Base-by-base conservation (phyloP, 2,888 invertebrate species). In the Eilema sororculum region DNA sequence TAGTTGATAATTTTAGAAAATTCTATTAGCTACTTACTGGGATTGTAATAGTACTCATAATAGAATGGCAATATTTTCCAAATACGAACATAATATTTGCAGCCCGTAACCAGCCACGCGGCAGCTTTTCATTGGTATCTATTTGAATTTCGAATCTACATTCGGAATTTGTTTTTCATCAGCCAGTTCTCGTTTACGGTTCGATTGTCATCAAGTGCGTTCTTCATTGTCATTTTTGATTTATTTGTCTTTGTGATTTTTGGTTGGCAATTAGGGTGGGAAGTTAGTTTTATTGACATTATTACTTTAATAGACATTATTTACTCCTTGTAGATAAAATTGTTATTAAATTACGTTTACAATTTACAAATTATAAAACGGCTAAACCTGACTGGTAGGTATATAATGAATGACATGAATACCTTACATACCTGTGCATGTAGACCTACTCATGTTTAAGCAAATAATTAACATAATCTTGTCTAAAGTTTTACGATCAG, bases 121-220 rank as follows among this genome's bases (percentile, higher is more conserved):
- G 86, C 92, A 84, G 86, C 88, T 87, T 91, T 93, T 93, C 93
- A 92, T 91, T 90, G 92, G 93, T 94, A 93, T 94, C 94, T 94
- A 89, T 94, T 94, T 93, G 93, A 93, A 90, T 93, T 93, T 83
- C 86, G 91, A 92, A 93, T 92, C 89, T 89, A 88, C 22, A 90
- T 88, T 85, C 81, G 82, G 90, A 93, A 94, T 94, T 93, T 94
- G 94, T 94, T 94, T 94, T 93, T 93, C 93, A 94, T 95, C 93
- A 93, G 91, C 79, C 83, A 75, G 87, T 86, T 85, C 90, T 91
- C 89, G 86, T 91, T 92, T 90, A 89, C 92, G 91, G 90, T 85
- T 82, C 90, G 88, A 85, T 90, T 92, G 93, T 90, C 92, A 91
- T 92, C 90, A 83, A 93, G 93, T 92, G 88, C 84, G 91, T 89